Conservation (phyloP, 2,888 invertebrate species). For the Drosophila bunnanda region DNA sequence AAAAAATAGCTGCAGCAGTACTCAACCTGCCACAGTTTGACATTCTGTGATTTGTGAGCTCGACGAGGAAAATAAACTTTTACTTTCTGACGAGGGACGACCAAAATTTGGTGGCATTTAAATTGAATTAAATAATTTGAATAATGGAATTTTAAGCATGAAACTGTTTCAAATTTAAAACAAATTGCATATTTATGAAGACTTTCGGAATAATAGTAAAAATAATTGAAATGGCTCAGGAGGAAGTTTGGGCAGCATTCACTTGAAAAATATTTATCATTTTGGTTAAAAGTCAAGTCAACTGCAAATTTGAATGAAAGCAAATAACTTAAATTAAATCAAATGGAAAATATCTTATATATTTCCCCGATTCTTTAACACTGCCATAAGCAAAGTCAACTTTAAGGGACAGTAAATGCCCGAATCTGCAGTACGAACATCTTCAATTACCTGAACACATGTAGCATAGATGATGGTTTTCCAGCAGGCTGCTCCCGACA, state of each 20-base stretch:
- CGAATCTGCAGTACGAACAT: slow-evolving; percentile 3
- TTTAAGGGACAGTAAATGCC: not conserved
- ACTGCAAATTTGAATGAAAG: not conserved
- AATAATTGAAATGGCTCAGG: not conserved
- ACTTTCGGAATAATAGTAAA: not conserved
- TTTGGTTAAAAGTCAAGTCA: not conserved
- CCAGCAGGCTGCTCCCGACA: slow-evolving; percentile 52
- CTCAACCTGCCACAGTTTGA: slow-evolving; percentile 47
- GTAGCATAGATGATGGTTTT: slow-evolving; percentile 62
- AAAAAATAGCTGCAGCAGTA: slow-evolving; percentile 39
- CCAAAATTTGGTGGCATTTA: slow-evolving; percentile 4
- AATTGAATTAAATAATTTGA: slow-evolving; percentile 25
- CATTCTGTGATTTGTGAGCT: slow-evolving; percentile 34
- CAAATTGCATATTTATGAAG: slow-evolving; percentile 7
- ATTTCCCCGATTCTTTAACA: not conserved
- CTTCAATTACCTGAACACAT: slow-evolving; percentile 41
- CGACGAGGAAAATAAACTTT: slow-evolving; percentile 30
- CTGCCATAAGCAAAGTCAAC: not conserved
- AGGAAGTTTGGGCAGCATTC: too few relatives aligned
- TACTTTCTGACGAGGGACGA: slow-evolving; percentile 39
- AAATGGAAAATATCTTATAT: not conserved
- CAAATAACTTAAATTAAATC: not conserved
- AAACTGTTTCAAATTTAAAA: not conserved
- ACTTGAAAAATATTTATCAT: not conserved
- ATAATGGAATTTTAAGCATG: slow-evolving; percentile 22